Base-by-base conservation (phyloP, 37 sponge, comb jelly and placozoan species). In the Chondrilla cf. caribensis region DNA sequence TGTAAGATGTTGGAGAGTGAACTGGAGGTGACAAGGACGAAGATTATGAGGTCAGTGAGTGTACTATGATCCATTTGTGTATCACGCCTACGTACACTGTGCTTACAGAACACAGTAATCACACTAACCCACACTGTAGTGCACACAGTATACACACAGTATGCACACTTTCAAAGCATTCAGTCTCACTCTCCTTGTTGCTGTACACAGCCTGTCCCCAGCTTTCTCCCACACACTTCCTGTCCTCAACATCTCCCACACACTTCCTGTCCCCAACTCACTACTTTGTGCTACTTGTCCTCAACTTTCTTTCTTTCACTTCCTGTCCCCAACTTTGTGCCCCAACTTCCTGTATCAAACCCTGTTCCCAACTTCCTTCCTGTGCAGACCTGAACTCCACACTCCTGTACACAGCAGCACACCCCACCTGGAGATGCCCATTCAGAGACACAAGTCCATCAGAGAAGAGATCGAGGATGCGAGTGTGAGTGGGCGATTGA, bases 351-450 rank as follows among this genome's bases (percentile, higher is more conserved):
- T n/a, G n/a, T n/a, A n/a, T n/a, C n/a, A n/a, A n/a, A n/a, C n/a
- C n/a, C n/a, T n/a, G n/a, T n/a, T n/a, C n/a, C n/a, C n/a, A n/a
- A n/a, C n/a, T n/a, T 47, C 51, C 51, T 47, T 11, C 51, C 11
- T 11, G 9, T 47, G 51, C 51, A 47, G 51, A 7, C 18, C 15
- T 6, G 18, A 9, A 5, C 29, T 62, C 25, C 64, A 62, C 6
- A 6, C 64, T 62, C 76, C 76, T 24, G 24, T 39, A 8, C 76
- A 25, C 41, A 73, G 76, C 24, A 73, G 76, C 25, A 73, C 76
- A 17, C 76, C 76, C 1, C 76, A 39, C 40, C 25, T 39, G 19
- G 38, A 37, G 7, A 6, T 39, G 6, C 38, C 41, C 25, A 38
- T 73, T n/a, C 2, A 0, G 1, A 37, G 76, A 38, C 76, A 73